Conservation (phyloP, 2,113 vertebrate species). For the Speoplatyrhinus poulsoni region DNA sequence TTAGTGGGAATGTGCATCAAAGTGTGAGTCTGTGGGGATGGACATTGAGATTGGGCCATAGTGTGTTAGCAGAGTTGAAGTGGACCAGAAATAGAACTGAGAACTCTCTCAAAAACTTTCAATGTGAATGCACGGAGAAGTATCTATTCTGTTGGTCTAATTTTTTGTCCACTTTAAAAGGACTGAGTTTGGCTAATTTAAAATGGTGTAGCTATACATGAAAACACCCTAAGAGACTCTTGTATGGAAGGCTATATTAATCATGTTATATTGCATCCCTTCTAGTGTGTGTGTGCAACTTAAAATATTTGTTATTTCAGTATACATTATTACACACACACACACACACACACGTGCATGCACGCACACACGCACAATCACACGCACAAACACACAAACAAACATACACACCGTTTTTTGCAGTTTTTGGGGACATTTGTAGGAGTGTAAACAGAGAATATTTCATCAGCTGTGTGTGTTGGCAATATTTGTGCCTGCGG, state of each 20-base stretch:
- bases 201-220: no score
- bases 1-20: no score
- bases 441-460: slow-evolving; percentile 72
- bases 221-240: slow-evolving; percentile 24
- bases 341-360: background rate
- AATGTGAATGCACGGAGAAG: no score
- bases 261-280: slow-evolving; percentile 25
- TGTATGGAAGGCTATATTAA: slow-evolving; percentile 41
- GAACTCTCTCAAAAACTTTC: no score
- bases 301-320: slow-evolving; percentile 49
- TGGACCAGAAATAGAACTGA: no score
- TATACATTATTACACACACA: slow-evolving; percentile 12
- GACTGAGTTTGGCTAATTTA: no score
- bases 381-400: slow-evolving; percentile 28
- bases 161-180: no score
- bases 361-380: slow-evolving; percentile 1
- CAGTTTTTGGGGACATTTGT: slow-evolving; percentile 68
- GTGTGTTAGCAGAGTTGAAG: no score
- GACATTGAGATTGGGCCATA: no score
- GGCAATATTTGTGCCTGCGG: slow-evolving; percentile 62
- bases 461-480: slow-evolving; percentile 75
- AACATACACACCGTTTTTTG: slow-evolving; percentile 21
- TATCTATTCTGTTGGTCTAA: no score
- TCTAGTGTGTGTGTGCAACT: slow-evolving; percentile 25
- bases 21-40: no score